A percentile compares a stretch with the other conserved stretches of the same genome.
phyloP scores from a whole-genome alignment of 2,113 vertebrate species.

The Alethe diademata region DNA sequence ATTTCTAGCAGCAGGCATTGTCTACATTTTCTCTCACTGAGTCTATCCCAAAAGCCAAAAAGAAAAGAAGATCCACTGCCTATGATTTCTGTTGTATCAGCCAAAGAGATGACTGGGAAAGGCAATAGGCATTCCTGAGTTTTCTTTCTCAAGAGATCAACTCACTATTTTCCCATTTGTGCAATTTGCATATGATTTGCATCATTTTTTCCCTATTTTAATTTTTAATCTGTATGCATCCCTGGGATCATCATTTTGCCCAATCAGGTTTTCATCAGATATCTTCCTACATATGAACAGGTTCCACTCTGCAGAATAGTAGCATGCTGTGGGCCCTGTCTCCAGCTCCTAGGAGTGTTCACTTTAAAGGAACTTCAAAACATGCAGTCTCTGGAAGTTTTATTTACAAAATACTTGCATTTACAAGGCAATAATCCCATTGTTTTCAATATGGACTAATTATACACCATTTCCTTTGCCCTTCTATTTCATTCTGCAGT shows the following conservation, averaged over 20 bases:
- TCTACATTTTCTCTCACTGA: background rate
- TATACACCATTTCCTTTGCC: background rate
- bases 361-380: background rate
- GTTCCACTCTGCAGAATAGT: background rate
- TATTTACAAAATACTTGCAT: background rate
- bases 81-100: background rate
- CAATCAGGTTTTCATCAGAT: background rate
- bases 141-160: background rate
- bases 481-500: background rate
- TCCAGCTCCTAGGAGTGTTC: background rate
- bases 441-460: conserved; percentile 2
- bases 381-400: background rate
- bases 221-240: background rate
- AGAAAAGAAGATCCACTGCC: background rate
- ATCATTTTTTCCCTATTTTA: background rate
- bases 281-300: background rate
- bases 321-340: background rate
- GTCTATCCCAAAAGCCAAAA: background rate
- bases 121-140: background rate
- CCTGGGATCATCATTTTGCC: background rate
- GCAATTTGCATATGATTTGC: background rate
- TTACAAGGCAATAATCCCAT: background rate
- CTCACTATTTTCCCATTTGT: background rate
- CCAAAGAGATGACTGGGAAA: background rate
- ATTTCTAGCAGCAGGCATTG: background rate